These are phyloP conservation scores for Synergus umbraculus DNA, from an alignment of 2,888 invertebrate species.

Conservation along the genomic window DNA sequence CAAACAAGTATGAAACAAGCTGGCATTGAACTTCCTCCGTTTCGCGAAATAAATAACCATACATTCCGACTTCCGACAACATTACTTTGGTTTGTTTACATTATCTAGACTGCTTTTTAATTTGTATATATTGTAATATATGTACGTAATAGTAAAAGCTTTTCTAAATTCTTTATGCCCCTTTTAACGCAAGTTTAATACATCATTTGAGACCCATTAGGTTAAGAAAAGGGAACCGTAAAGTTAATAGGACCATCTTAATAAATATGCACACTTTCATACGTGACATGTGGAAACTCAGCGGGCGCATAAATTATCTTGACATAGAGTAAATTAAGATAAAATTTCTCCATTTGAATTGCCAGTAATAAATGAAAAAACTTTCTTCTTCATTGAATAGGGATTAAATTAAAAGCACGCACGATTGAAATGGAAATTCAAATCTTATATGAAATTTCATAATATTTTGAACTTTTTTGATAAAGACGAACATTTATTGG, in stretches of 20 bases:
- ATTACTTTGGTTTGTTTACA: not conserved
- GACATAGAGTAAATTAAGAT: not conserved
- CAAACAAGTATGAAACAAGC: conserved; percentile 8
- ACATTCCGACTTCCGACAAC: not conserved
- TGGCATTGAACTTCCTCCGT: conserved; percentile 35
- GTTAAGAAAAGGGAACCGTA: not conserved
- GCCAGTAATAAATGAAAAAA: not conserved
- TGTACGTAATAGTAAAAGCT: not conserved
- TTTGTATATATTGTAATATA: no score
- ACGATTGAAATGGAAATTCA: not conserved
- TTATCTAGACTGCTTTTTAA: not conserved
- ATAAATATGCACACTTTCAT: not conserved
- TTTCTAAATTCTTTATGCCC: not conserved
- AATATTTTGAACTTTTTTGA: no score
- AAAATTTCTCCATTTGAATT: not conserved
- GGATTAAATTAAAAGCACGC: not conserved
- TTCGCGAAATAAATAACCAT: not conserved
- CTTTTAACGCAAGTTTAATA: not conserved
- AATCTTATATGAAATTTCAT: not conserved
- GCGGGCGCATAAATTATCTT: not conserved
- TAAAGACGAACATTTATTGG: no score
- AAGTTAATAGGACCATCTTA: not conserved
- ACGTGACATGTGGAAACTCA: not conserved
- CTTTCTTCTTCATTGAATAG: not conserved
- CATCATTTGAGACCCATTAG: not conserved